Evolutionary conservation across 2,888 invertebrate genomes (phyloP), one percentile per base, ranked within the genome.

Genomic region (Lamellibrachia columna): DNA sequence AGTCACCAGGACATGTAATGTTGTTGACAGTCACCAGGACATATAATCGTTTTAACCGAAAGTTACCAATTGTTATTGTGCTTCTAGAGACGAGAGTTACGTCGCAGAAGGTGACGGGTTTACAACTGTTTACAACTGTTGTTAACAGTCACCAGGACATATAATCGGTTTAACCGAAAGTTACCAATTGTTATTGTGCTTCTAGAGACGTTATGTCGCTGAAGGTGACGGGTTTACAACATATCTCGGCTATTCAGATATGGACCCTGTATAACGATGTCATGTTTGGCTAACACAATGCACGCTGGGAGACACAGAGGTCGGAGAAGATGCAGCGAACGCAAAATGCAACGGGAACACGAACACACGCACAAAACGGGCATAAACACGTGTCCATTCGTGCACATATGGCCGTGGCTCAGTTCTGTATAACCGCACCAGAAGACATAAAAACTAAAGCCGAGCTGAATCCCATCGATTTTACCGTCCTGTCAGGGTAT

Each of bases 361-460:
- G 75, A 3, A 75, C 75, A 6, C 22, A 75, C 22, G 6, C 58
- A 22, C 60, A 15, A 60, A 11, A 15, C 60, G 22, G 4, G 22
- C 75, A 75, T n/a, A 22, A n/a, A 75, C 75, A 75, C 75, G 75
- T 75, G 75, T 75, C 75, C 22, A 75, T 75, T 75, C 75, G 75
- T 75, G 75, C 75, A 75, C 75, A 75, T 15, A 75, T 75, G 75
- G 75, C n/a, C 75, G 6, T 15, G 22, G 75, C 75, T 6, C 22
- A 15, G 75, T 22, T 75, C 75, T n/a, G 22, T 15, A n/a, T 22
- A 75, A 75, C 75, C 75, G 75, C 75, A 6, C 75, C 75, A 75
- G 75, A 75, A 75, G 75, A 75, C 75, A 75, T 15, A 55, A 55
- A 8, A 55, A 55, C 7, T 55, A 22, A 22, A 0, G 22, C 75